Conservation (phyloP, 2,797 vertebrate species). For the Microctenopoma lineatum region DNA sequence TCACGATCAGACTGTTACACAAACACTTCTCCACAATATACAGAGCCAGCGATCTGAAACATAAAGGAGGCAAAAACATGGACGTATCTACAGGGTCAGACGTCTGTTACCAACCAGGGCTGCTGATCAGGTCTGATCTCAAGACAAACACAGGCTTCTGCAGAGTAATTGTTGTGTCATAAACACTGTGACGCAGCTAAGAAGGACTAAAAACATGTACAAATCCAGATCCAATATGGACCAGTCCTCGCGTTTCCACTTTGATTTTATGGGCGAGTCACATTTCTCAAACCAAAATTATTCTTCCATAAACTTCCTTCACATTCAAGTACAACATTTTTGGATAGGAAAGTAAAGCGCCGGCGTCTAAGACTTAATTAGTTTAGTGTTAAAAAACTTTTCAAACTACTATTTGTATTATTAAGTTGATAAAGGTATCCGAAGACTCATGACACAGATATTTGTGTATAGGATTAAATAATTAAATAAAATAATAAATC, state of each 20-base stretch:
- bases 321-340: not conserved
- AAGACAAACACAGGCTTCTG: not conserved
- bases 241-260: constrained; percentile 35
- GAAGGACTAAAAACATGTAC: constrained; percentile 16
- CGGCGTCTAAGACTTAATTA: not conserved
- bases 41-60: not conserved
- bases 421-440: not conserved
- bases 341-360: not conserved
- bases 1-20: constrained; percentile 11
- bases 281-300: constrained; percentile 1
- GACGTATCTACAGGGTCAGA: constrained; percentile 23
- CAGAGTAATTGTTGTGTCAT: not conserved
- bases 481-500: not conserved
- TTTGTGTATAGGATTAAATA: too few species aligned
- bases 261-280: constrained; percentile 5
- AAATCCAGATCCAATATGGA: constrained; percentile 81
- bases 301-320: not conserved
- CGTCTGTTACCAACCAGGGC: not conserved
- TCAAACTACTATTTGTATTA: not conserved
- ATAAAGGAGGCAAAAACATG: not conserved
- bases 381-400: too few species aligned
- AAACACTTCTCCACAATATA: constrained; percentile 19
- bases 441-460: not conserved
- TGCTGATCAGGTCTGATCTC: not conserved
- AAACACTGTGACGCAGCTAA: not conserved